phyloP scores from a whole-genome alignment of 1,140 invertebrate genomes.

The Anastrepha obliqua region DNA sequence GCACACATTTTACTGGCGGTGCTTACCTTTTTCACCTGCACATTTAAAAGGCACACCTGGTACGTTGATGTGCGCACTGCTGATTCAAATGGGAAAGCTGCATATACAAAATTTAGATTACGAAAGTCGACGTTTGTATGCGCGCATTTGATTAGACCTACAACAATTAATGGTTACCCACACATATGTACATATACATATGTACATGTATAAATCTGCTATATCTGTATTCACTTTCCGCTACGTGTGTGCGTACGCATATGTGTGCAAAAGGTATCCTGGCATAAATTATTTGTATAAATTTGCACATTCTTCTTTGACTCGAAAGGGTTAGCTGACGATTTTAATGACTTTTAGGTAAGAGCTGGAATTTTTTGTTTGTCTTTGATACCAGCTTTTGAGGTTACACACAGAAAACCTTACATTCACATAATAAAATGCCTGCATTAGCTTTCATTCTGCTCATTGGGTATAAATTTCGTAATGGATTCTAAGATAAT shows the following conservation, averaged over 20 bases:
- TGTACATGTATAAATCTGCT: neutral
- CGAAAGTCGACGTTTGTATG: neutral
- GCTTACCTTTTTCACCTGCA: neutral
- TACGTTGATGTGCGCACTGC: neutral
- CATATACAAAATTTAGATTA: neutral
- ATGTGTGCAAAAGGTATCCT: neutral
- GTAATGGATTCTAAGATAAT: too few relatives aligned
- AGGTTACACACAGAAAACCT: too few relatives aligned
- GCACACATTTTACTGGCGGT: too few relatives aligned
- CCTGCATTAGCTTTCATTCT: too few relatives aligned
- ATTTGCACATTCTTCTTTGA: neutral
- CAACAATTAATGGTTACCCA: neutral
- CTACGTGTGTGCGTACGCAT: neutral
- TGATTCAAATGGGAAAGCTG: neutral
- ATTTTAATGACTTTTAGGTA: conserved; percentile 8
- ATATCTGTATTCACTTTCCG: neutral
- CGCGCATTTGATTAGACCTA: neutral
- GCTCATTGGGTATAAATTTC: too few relatives aligned
- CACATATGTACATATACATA: neutral
- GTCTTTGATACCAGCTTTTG: too few relatives aligned
- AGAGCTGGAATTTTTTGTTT: neutral
- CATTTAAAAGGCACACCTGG: neutral
- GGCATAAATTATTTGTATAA: neutral
- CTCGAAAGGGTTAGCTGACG: neutral
- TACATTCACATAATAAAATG: too few relatives aligned